Evolutionary conservation across 2,888 invertebrate species (phyloP).

Genomic region (Ethmia dodecea): DNA sequence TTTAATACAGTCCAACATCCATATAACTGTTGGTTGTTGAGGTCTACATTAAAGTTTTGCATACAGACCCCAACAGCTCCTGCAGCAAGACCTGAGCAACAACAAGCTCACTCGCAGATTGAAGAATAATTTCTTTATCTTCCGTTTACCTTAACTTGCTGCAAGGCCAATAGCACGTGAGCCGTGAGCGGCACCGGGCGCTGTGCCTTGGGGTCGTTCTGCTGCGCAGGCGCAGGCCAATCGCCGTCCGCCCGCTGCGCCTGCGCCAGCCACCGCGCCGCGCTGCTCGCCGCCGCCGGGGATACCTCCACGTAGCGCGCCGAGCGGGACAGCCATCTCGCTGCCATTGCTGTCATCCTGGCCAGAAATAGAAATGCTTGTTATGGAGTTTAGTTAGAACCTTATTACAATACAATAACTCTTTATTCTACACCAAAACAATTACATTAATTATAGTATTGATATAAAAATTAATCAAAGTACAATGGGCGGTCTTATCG

Average conservation of each 20-base stretch:
- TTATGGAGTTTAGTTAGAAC: no score
- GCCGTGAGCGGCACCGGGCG: conserved; percentile 84
- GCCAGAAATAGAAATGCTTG: neutral
- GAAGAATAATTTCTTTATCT: neutral
- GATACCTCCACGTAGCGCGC: conserved; percentile 53
- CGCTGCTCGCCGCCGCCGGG: conserved; percentile 53
- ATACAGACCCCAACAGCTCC: no score
- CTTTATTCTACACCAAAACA: no score
- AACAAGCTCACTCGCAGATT: neutral
- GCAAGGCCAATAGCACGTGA: conserved; percentile 85
- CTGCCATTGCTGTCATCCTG: conserved; percentile 64
- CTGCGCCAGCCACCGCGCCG: conserved; percentile 86
- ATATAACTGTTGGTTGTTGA: no score
- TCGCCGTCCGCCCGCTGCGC: conserved; percentile 85
- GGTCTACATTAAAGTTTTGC: no score
- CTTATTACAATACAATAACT: no score
- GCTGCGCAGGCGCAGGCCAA: conserved; percentile 83
- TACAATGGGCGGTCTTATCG: no score
- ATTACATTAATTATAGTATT: no score
- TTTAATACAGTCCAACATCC: no score
- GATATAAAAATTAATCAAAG: no score
- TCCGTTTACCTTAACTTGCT: conserved; percentile 75
- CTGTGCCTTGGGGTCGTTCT: conserved; percentile 61
- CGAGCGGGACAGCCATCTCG: conserved; percentile 58
- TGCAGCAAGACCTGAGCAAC: no score